phyloP scores from a whole-genome alignment of 2,797 vertebrate genomes.

The Gambusia yucatana region DNA sequence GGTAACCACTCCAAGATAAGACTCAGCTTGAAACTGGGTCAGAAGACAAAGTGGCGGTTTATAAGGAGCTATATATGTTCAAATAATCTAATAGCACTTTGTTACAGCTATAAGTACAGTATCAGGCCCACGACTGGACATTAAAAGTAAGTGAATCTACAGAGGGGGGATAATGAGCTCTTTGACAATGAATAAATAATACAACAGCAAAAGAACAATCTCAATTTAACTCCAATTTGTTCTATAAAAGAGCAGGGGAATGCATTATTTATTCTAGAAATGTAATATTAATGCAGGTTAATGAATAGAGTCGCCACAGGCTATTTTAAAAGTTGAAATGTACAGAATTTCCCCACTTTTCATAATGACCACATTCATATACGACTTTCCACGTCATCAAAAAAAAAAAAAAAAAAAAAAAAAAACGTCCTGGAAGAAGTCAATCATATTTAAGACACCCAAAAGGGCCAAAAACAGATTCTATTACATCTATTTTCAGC shows the following conservation, averaged over 20 bases:
- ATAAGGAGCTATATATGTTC: neutral
- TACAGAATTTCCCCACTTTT: conserved; percentile 1
- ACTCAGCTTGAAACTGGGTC: conserved; percentile 8
- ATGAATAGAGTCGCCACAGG: conserved; percentile 53
- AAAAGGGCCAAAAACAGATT: neutral
- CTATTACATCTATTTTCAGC: conserved; percentile 2
- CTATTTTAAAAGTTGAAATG: conserved; percentile 33
- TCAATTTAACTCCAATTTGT: conserved; percentile 59
- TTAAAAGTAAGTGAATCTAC: conserved; percentile 23
- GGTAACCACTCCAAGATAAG: conserved; percentile 9
- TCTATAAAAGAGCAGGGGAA: conserved; percentile 32
- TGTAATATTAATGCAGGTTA: conserved; percentile 73
- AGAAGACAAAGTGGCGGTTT: conserved; percentile 8
- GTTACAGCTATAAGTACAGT: conserved; percentile 23
- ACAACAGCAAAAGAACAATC: conserved; percentile 48
- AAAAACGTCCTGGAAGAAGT: neutral
- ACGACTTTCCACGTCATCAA: neutral
- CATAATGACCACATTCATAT: neutral
- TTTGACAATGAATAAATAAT: conserved; percentile 56
- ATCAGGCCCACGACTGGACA: conserved; percentile 19
- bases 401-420: neutral
- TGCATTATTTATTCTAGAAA: conserved; percentile 63
- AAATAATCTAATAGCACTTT: conserved; percentile 17
- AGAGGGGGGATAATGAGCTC: conserved; percentile 27
- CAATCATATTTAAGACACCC: conserved; percentile 2